Evolutionary conservation across 1,140 invertebrate genomes (phyloP).

Genomic region (Leguminivora glycinivorella): DNA sequence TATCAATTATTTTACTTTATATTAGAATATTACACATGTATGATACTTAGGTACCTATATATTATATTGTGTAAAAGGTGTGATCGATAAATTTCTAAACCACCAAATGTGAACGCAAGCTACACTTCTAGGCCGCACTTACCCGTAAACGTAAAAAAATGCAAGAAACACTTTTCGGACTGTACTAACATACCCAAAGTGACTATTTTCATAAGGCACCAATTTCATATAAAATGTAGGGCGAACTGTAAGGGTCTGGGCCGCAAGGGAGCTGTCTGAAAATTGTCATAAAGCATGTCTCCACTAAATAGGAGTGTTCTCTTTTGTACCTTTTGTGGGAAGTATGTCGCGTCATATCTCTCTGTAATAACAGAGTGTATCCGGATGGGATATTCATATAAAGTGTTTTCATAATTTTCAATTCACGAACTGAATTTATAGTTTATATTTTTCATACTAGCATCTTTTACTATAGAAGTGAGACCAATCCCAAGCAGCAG

Average conservation of each 20-base stretch:
- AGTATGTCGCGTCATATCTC: conserved; percentile 7
- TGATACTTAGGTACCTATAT: too few relatives aligned
- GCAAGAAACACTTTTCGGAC: background rate
- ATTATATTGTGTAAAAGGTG: too few relatives aligned
- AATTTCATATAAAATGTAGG: conserved; percentile 20
- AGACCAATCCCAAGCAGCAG: too few relatives aligned
- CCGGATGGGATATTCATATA: background rate
- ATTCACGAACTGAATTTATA: too few relatives aligned
- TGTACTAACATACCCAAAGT: background rate
- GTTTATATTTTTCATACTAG: too few relatives aligned
- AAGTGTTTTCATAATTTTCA: too few relatives aligned
- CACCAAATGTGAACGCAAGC: too few relatives aligned
- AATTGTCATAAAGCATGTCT: conserved; percentile 25
- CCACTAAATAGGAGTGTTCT: conserved; percentile 23
- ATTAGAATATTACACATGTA: too few relatives aligned
- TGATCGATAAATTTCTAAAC: too few relatives aligned
- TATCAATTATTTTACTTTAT: too few relatives aligned
- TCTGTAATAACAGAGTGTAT: background rate
- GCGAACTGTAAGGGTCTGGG: conserved; percentile 4
- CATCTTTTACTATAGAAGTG: too few relatives aligned
- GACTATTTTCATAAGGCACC: background rate
- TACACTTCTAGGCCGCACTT: too few relatives aligned
- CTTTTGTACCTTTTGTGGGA: conserved; percentile 17
- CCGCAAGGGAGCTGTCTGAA: conserved; percentile 5
- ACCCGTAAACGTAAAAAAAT: background rate